Conservation (phyloP, 1,140 invertebrate genomes). For the Cydia splendana region DNA sequence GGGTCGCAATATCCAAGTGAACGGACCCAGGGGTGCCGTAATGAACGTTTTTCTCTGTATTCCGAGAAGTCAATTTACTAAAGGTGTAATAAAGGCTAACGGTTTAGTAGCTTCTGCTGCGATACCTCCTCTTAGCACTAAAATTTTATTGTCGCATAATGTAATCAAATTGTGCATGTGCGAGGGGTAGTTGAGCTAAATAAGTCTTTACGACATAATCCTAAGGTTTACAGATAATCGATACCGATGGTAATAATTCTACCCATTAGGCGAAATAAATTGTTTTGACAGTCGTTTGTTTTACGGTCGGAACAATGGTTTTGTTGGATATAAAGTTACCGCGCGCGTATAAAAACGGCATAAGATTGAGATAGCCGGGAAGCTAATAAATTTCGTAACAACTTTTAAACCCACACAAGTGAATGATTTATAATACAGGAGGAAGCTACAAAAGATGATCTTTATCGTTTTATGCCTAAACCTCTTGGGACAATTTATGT, state of each 20-base stretch:
- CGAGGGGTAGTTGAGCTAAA: conserved; percentile 21
- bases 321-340: conserved; percentile 29
- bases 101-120: conserved; percentile 48
- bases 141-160: conserved; percentile 54
- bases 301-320: conserved; percentile 26
- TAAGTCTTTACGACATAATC: conserved; percentile 30
- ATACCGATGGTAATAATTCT: conserved; percentile 37
- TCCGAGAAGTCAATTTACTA: conserved; percentile 62
- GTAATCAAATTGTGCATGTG: conserved; percentile 47
- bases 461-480: conserved; percentile 66
- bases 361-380: conserved; percentile 44
- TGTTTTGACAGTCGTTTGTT: conserved; percentile 38
- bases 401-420: conserved; percentile 41
- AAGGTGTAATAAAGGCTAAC: conserved; percentile 62
- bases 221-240: conserved; percentile 22
- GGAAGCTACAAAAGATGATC: conserved; percentile 63
- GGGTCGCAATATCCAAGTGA: conserved; percentile 71
- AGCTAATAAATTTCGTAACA: conserved; percentile 40
- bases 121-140: conserved; percentile 45
- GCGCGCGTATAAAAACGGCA: conserved; percentile 29
- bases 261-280: conserved; percentile 55
- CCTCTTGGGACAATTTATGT: conserved; percentile 56
- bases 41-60: conserved; percentile 71
- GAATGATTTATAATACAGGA: conserved; percentile 44
- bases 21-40: conserved; percentile 66